These are phyloP conservation scores for Rhincodon typus DNA, from an alignment of 2,797 vertebrate species.

Conservation along the genomic window DNA sequence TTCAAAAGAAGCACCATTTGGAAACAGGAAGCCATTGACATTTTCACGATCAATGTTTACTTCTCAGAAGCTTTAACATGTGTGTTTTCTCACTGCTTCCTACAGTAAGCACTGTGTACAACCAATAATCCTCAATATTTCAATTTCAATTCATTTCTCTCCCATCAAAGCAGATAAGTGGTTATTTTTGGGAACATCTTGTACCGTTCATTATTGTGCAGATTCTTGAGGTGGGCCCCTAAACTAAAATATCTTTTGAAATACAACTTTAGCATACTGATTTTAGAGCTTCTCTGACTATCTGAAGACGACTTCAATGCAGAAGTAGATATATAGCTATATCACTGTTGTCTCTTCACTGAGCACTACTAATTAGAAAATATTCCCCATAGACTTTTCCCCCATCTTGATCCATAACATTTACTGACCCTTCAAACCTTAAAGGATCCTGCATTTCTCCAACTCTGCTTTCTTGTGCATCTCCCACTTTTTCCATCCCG, in stretches of 20 bases:
- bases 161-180: neutral
- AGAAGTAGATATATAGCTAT: neutral
- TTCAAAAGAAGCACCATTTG: conserved; percentile 22
- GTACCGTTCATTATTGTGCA: neutral
- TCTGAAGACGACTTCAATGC: neutral
- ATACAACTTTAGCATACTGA: neutral
- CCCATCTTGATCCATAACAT: neutral
- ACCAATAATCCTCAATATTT: neutral
- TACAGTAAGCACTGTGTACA: neutral
- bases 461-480: no score
- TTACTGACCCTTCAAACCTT: no score
- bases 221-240: neutral
- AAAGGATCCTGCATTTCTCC: no score
- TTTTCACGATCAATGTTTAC: neutral
- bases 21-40: conserved; percentile 40
- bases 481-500: no score
- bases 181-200: neutral
- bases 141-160: neutral
- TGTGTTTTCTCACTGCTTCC: neutral
- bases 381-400: neutral
- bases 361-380: neutral
- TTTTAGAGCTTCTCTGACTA: neutral
- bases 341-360: neutral
- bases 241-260: neutral
- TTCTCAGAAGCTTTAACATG: neutral